Evolutionary conservation across 2,113 vertebrate genomes (phyloP).

Genomic region (Xenopus laevis): DNA sequence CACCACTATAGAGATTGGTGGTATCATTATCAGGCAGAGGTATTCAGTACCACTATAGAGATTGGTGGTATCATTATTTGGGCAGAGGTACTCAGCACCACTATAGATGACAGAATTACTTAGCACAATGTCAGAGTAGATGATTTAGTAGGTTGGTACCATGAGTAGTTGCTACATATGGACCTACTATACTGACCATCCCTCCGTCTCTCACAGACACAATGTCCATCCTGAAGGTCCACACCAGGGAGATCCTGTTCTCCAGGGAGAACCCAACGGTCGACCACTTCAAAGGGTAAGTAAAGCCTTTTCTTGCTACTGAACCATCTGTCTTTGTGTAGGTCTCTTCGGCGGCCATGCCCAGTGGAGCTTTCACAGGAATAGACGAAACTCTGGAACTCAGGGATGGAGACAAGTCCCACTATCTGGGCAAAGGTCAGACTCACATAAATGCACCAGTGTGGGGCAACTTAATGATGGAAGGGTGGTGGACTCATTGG

Average conservation of each 20-base stretch:
- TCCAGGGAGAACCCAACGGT: constrained; percentile 87
- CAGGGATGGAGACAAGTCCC: constrained; percentile 78
- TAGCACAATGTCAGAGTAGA: too few relatives aligned
- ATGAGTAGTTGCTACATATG: not conserved
- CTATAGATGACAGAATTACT: not conserved
- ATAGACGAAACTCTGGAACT: constrained; percentile 85
- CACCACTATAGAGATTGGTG: too few relatives aligned
- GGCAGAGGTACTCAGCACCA: not conserved
- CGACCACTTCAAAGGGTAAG: constrained; percentile 80
- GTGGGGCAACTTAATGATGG: too few relatives aligned
- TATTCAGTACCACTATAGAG: too few relatives aligned
- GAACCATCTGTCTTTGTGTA: constrained; percentile 35
- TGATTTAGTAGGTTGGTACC: too few relatives aligned
- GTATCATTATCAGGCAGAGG: too few relatives aligned
- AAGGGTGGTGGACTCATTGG: too few relatives aligned
- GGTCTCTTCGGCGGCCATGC: constrained; percentile 82
- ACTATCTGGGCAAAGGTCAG: constrained; percentile 85
- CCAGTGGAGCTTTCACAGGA: constrained; percentile 83
- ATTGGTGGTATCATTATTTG: not conserved
- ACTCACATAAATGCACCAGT: not conserved
- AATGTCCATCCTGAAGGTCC: constrained; percentile 87
- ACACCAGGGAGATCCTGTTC: constrained; percentile 69
- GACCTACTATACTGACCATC: not conserved
- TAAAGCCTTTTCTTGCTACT: too few relatives aligned
- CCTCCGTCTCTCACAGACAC: constrained; percentile 54